phyloP scores from a whole-genome alignment of 2,113 vertebrate genomes.

The Ceyx melanurus region DNA sequence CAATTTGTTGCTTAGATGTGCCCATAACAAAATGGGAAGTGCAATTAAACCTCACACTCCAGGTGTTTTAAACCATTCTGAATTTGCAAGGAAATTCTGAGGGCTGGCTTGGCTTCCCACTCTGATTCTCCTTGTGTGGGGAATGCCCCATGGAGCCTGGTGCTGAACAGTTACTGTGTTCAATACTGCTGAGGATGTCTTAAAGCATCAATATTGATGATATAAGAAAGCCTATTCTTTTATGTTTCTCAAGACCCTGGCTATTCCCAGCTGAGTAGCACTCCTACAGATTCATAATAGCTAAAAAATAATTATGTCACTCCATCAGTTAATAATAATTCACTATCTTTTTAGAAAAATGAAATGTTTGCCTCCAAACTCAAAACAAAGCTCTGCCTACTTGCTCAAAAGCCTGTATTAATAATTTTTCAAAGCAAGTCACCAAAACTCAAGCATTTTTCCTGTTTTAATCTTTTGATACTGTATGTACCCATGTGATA shows the following conservation, averaged over 20 bases:
- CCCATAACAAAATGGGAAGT: background rate
- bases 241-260: background rate
- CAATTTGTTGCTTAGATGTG: background rate
- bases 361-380: background rate
- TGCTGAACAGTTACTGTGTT: rapidly evolving
- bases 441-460: background rate
- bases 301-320: background rate
- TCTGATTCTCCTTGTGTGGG: background rate
- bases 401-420: background rate
- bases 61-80: background rate
- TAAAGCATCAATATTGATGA: background rate
- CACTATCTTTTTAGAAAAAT: background rate
- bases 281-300: background rate
- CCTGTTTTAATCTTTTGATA: background rate
- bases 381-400: background rate
- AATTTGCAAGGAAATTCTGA: background rate
- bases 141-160: rapidly evolving
- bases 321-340: background rate
- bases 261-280: background rate
- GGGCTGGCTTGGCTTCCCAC: background rate
- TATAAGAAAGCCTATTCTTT: background rate
- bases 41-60: background rate
- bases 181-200: background rate
- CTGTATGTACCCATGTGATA: background rate
- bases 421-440: background rate